These are phyloP conservation scores for Standfussiana lucernea DNA, from an alignment of 2,888 invertebrate species.

Conservation along the genomic window DNA sequence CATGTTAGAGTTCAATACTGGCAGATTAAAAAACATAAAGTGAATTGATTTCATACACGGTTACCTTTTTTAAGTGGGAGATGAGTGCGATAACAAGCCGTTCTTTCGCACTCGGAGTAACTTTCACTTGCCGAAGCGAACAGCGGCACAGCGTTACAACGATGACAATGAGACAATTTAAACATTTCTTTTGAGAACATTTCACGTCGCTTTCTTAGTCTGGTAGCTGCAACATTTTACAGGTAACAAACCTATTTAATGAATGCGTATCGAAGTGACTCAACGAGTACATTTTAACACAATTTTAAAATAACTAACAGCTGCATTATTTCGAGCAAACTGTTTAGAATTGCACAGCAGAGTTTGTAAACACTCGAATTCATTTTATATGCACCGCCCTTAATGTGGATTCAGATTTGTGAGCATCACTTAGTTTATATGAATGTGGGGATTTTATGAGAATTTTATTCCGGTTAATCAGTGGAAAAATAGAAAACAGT, in stretches of 20 bases:
- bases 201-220: conserved; percentile 45
- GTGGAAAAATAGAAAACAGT: conserved; percentile 7
- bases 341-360: conserved; percentile 45
- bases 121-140: conserved; percentile 59
- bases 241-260: conserved; percentile 36
- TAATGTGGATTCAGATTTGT: conserved; percentile 37
- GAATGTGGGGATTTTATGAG: conserved; percentile 40
- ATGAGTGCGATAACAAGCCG: conserved; percentile 51
- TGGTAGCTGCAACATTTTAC: conserved; percentile 31
- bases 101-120: conserved; percentile 51
- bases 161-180: conserved; percentile 59
- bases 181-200: conserved; percentile 51
- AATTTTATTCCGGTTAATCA: conserved; percentile 31
- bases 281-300: conserved; percentile 35
- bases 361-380: conserved; percentile 55
- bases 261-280: conserved; percentile 41
- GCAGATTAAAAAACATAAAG: conserved; percentile 36
- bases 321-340: conserved; percentile 39
- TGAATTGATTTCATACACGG: conserved; percentile 61
- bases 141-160: conserved; percentile 42
- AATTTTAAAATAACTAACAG: conserved; percentile 44
- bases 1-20: conserved; percentile 35
- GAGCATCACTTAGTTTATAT: conserved; percentile 37
- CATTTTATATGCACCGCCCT: conserved; percentile 35
- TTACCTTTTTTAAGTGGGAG: conserved; percentile 41